Percentiles rank a stretch among this genome's conserved stretches.
Evolutionary conservation across 2,888 invertebrate genomes (phyloP).

Genomic region (Argyresthia albistria): DNA sequence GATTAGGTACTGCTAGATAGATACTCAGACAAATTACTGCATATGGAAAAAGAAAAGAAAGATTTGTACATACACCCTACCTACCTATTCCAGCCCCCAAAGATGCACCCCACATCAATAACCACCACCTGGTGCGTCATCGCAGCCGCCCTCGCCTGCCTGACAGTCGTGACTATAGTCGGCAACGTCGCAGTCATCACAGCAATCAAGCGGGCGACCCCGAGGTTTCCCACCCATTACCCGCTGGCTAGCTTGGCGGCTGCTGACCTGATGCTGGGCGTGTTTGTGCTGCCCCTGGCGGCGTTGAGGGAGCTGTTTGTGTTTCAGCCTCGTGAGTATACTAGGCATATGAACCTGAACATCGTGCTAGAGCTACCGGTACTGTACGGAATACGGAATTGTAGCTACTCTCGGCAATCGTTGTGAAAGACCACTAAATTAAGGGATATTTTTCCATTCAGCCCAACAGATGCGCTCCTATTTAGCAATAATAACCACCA

Average conservation of each 20-base stretch:
- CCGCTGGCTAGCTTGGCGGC: constrained; percentile 78
- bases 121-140: constrained; percentile 27
- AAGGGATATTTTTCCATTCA: no score
- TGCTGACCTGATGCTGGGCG: constrained; percentile 75
- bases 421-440: no score
- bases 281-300: constrained; percentile 69
- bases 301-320: constrained; percentile 70
- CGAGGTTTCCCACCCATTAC: constrained; percentile 72
- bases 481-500: no score
- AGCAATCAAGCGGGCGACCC: constrained; percentile 31
- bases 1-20: no score
- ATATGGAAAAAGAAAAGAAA: no score
- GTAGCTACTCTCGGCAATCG: no score
- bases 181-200: constrained; percentile 44
- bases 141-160: constrained; percentile 28
- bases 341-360: background rate
- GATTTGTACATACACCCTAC: no score
- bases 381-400: no score
- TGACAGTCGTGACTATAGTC: constrained; percentile 29
- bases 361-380: no score
- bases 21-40: no score
- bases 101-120: constrained; percentile 23
- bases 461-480: no score
- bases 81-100: background rate
- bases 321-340: constrained; percentile 46